phyloP scores from a whole-genome alignment of 1,140 invertebrate species.

The Ganaspis sp. region DNA sequence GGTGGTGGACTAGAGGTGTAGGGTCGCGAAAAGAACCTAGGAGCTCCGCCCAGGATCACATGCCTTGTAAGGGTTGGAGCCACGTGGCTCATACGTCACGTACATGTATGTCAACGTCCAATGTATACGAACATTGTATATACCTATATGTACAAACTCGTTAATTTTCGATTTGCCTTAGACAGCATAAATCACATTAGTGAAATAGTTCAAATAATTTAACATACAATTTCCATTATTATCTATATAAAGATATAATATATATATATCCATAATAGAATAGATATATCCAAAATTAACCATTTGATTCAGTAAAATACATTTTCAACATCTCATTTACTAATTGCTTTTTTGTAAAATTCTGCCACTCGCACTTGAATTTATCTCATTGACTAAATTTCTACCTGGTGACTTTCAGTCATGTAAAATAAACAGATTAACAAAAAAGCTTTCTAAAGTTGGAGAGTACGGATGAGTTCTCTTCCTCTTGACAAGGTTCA shows the following conservation, averaged over 20 bases:
- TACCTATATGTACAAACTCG: background rate
- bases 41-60: conserved; percentile 66
- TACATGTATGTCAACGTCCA: background rate
- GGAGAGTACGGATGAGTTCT: background rate
- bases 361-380: background rate
- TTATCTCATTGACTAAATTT: background rate
- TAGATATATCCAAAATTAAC: too few species aligned
- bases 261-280: too few species aligned
- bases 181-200: background rate
- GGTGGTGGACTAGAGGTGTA: conserved; percentile 53
- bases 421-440: conserved; percentile 65
- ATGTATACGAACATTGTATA: background rate
- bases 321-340: too few species aligned
- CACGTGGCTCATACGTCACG: conserved; percentile 53
- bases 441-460: background rate
- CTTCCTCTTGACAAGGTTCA: conserved; percentile 44
- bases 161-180: conserved; percentile 6
- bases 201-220: background rate
- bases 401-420: conserved; percentile 49
- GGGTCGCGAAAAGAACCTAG: conserved; percentile 56
- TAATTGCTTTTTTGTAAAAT: background rate
- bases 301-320: too few species aligned
- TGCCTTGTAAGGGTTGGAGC: conserved; percentile 66
- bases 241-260: too few species aligned
- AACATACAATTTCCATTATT: background rate